These are phyloP conservation scores for Pseudomyrmex pallidus DNA, from an alignment of 1,140 invertebrate species.

Conservation along the genomic window DNA sequence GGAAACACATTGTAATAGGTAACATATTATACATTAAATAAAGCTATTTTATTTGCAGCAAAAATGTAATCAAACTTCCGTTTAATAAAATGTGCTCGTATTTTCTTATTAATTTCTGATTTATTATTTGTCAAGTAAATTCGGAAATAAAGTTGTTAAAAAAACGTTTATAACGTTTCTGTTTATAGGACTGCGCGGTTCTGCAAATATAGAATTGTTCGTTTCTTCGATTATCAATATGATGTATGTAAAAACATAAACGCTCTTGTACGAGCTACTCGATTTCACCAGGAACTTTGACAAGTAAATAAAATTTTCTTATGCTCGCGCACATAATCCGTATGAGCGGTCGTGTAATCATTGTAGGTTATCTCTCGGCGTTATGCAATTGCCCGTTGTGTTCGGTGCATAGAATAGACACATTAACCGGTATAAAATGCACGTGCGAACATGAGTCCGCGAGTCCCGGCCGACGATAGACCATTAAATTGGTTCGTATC, in stretches of 20 bases:
- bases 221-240: conserved; percentile 2
- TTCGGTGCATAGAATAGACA: conserved; percentile 22
- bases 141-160: neutral
- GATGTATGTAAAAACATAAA: neutral
- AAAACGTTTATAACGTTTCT: neutral
- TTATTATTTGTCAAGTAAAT: neutral
- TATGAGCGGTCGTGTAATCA: conserved; percentile 44
- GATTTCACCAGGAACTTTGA: conserved; percentile 12
- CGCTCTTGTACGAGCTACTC: neutral
- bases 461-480: conserved; percentile 27
- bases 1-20: neutral
- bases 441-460: conserved; percentile 1
- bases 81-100: neutral
- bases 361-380: conserved; percentile 25
- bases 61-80: neutral
- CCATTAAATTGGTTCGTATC: conserved; percentile 53
- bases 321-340: neutral
- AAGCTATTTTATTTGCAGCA: neutral
- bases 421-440: conserved; percentile 32
- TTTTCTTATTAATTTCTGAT: neutral
- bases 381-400: conserved; percentile 24
- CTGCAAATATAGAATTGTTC: neutral
- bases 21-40: neutral
- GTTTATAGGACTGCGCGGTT: neutral
- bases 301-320: conserved; percentile 1